phyloP scores from a whole-genome alignment of 2,113 vertebrate genomes.

The Lampris megalopsis region DNA sequence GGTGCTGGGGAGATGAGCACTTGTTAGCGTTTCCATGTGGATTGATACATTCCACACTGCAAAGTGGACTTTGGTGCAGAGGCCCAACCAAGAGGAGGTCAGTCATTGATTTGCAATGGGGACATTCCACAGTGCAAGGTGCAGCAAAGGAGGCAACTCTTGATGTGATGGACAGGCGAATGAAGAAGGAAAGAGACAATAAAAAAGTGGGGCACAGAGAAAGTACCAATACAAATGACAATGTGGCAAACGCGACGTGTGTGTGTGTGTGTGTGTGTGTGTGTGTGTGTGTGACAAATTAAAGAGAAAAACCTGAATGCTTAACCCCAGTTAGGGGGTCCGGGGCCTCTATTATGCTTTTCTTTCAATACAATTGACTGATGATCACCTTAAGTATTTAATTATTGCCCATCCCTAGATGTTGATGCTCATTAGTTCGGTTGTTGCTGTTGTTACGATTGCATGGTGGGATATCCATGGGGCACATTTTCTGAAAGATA shows the following conservation, averaged over 20 bases:
- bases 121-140: constrained; percentile 79
- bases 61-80: constrained; percentile 69
- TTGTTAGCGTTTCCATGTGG: constrained; percentile 47
- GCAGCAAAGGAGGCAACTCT: constrained; percentile 43
- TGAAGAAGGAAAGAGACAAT: constrained; percentile 4
- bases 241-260: constrained; percentile 17
- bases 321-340: no score
- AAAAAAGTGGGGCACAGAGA: not conserved
- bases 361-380: no score
- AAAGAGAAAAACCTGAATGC: no score
- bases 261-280: constrained; percentile 51
- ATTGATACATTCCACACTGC: constrained; percentile 72
- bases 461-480: no score
- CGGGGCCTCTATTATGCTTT: no score
- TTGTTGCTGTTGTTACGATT: no score
- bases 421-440: no score
- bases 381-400: no score
- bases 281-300: constrained; percentile 58
- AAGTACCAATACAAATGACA: constrained; percentile 33
- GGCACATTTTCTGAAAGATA: no score
- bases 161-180: constrained; percentile 15
- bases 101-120: constrained; percentile 59
- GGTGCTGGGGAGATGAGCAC: constrained; percentile 52
- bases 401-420: no score
- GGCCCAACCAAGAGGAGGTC: constrained; percentile 22